Base-by-base conservation (phyloP, 2,113 vertebrate genomes). In the Ploceus nigricollis region DNA sequence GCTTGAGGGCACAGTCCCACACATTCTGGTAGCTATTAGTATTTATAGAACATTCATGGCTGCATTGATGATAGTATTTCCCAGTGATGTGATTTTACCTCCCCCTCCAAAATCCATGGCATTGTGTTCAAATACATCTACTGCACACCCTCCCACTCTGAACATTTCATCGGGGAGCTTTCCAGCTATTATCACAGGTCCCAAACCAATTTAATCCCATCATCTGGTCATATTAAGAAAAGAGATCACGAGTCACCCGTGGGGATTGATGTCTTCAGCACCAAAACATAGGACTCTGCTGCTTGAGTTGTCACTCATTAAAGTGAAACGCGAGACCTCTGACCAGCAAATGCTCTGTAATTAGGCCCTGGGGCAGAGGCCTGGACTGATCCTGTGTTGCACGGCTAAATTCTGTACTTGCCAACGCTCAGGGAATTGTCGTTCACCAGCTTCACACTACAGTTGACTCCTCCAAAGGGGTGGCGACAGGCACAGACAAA, bases 401-500 rank as follows among this genome's bases (percentile, higher is more conserved):
- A 23, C 63, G 44, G 77, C 51, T 83, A 42, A 89, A 87, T 77
- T 81, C 31, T 44, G 51, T 48, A 73, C 98, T 97, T 97, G 94
- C 98, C 98, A 11, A 95, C 92, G 27, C 97, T 95, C 37, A 87
- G 66, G 37, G 97, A 80, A 22, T 97, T 96, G 86, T 98, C 97
- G 3, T 97, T 94, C 53, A 40, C 20, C 66, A 97, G 77, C 95
- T 97, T 98, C 11, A 63, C n/a, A 0, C 97, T 98, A 30, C 98
- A 98, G 84, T 98, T 98, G 84, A 23, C 83, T 57, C 98, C 98
- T 45, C 97, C 96, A 15, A 98, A 98, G 8, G 98, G 98, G 64
- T 98, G 98, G 11, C 98, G 97, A 40, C 98, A 98, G 37, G 98
- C 98, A 23, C 98, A 98, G 40, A 96, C 53, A 48, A 97, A 98